Evolutionary conservation across 2,113 vertebrate genomes (phyloP), one percentile per base, ranked within the genome.

Genomic region (Toxostoma redivivum): DNA sequence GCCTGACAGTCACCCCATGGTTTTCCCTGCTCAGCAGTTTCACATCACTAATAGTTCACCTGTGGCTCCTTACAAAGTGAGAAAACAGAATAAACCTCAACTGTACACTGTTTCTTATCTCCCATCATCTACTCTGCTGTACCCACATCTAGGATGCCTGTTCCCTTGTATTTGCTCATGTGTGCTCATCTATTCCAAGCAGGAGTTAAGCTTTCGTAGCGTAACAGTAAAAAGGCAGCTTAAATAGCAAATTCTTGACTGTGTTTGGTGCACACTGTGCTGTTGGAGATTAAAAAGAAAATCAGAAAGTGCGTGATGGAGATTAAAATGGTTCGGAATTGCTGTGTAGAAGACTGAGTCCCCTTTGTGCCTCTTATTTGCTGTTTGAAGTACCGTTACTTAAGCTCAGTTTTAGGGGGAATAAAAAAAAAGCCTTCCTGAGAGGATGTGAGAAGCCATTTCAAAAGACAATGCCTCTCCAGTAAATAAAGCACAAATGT

Each of bases 321-420:
- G 80, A 95, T 95, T 91, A 94, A 97, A 83, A 93, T 81, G 83
- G 86, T 83, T 95, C 70, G 90, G 83, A 94, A 87, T 90, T 12
- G 33, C 62, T 91, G 18, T 5, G 5, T 61, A 38, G 73, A 60
- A 90, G 44, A 95, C 81, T 79, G 78, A 89, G 76, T 81, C 81
- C 73, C 83, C 82, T 94, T 94, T 95, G 88, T 93, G 72, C 65
- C 70, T 91, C 91, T 97, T 94, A 95, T 92, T 95, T 95, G 79
- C 64, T 81, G 61, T 97, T 97, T 97, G 95, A 97, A 97, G 95
- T 97, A 66, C 78, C 4, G 3, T 96, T 92, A 96, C 81, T 91
- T 94, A 93, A 94, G 76, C 79, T 76, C 30, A 9, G 47, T 33
- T 62, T 90, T 82, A 9, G 44, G 51, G n/a, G 33, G 7, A 10